These are phyloP conservation scores for Ictalurus punctatus DNA, from an alignment of 2,113 vertebrate species.

Conservation along the genomic window DNA sequence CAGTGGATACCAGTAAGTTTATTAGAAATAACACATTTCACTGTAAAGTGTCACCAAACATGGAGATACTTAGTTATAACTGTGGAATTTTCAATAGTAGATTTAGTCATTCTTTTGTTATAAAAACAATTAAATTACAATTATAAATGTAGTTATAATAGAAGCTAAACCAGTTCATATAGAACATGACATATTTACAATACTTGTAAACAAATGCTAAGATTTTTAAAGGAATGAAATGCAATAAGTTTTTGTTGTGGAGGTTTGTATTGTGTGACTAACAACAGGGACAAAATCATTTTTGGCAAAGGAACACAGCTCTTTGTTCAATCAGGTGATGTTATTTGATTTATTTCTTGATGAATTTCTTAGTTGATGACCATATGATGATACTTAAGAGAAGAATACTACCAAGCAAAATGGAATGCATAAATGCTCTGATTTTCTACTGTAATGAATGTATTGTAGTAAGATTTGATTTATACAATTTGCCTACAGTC, in stretches of 20 bases:
- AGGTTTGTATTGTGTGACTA: conserved; percentile 45
- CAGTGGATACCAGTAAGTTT: conserved; percentile 49
- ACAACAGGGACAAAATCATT: conserved; percentile 1
- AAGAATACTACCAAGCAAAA: background rate
- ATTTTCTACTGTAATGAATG: background rate
- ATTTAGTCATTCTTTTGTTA: background rate
- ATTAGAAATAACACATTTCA: background rate
- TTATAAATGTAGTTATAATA: background rate
- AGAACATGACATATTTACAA: background rate
- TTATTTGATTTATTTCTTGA: background rate
- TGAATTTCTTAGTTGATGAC: background rate
- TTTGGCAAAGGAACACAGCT: conserved; percentile 51
- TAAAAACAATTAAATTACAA: background rate
- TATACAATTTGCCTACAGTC: background rate
- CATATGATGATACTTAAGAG: background rate
- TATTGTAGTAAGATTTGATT: background rate
- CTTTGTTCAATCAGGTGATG: conserved; percentile 49
- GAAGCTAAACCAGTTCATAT: background rate
- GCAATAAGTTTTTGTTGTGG: conserved; percentile 39
- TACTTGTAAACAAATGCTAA: background rate
- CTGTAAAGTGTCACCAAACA: background rate
- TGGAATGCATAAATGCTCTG: background rate
- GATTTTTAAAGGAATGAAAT: background rate
- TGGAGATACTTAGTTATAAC: background rate
- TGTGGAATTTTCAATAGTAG: background rate